Evolutionary conservation across 2,113 vertebrate species (phyloP).

Genomic region (Alosa alosa): DNA sequence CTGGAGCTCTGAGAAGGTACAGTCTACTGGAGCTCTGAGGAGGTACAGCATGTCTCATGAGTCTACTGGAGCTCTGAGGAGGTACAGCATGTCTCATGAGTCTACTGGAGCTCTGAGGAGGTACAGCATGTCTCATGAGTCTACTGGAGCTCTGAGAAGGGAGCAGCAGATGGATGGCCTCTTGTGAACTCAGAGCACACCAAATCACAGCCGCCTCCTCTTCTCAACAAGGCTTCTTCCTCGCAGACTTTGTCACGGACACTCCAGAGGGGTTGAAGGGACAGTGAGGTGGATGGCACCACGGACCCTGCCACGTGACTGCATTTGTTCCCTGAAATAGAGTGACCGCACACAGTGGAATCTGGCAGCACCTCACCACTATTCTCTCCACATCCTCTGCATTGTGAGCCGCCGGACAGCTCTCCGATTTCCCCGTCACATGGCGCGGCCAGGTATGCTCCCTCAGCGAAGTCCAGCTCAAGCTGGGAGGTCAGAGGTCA

Average conservation of each 20-base stretch:
- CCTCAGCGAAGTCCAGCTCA: background rate
- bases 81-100: background rate
- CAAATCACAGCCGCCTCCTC: background rate
- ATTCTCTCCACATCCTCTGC: conserved; percentile 2
- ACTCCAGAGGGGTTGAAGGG: background rate
- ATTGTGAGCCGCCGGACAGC: background rate
- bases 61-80: background rate
- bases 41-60: background rate
- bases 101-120: too few relatives aligned
- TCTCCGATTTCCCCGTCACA: conserved; percentile 1
- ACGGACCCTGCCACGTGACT: background rate
- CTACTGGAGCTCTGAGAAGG: background rate
- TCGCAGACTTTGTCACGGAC: background rate
- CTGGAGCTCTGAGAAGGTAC: too few relatives aligned
- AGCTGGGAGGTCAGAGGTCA: background rate
- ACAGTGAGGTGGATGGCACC: background rate
- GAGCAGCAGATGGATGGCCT: background rate
- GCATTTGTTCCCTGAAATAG: background rate
- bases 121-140: too few relatives aligned
- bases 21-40: background rate
- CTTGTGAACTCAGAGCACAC: background rate
- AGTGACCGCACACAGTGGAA: background rate
- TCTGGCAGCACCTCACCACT: background rate
- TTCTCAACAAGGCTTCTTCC: background rate
- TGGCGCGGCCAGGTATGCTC: background rate